Percentiles rank a stretch among this genome's conserved stretches.
Conservation (phyloP, 1,140 invertebrate genomes). For the Papilio polytes region DNA sequence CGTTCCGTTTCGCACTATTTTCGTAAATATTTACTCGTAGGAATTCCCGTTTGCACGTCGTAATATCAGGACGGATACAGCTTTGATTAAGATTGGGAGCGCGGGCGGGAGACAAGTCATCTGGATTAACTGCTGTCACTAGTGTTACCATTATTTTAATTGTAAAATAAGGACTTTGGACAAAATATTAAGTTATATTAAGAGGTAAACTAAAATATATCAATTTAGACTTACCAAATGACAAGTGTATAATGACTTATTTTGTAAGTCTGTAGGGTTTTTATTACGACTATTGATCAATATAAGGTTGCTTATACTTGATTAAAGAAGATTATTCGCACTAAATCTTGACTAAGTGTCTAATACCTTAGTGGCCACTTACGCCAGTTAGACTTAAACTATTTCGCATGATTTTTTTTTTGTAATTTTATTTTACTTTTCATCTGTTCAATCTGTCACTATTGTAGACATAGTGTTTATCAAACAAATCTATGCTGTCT, state of each 20-base stretch:
- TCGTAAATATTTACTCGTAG: not conserved
- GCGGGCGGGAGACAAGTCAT: constrained; percentile 34
- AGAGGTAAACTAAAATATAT: not conserved
- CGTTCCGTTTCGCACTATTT: not conserved
- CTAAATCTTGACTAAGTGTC: too few species aligned
- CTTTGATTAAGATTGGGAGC: constrained; percentile 41
- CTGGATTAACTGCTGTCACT: constrained; percentile 31
- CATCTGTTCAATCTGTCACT: not conserved
- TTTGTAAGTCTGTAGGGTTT: too few species aligned
- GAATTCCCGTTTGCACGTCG: not conserved
- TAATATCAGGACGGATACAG: constrained; percentile 33
- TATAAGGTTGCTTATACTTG: too few species aligned
- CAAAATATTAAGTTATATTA: not conserved
- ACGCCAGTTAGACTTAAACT: too few species aligned
- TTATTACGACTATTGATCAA: too few species aligned
- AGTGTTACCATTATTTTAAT: constrained; percentile 17
- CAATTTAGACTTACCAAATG: too few species aligned
- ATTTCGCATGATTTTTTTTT: not conserved
- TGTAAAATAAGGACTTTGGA: not conserved
- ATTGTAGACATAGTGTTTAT: not conserved
- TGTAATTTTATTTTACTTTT: not conserved
- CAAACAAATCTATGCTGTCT: not conserved
- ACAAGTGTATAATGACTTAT: too few species aligned
- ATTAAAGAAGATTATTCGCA: too few species aligned
- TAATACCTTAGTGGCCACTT: too few species aligned